phyloP scores from a whole-genome alignment of 2,888 invertebrate genomes.

The Villa cingulata region DNA sequence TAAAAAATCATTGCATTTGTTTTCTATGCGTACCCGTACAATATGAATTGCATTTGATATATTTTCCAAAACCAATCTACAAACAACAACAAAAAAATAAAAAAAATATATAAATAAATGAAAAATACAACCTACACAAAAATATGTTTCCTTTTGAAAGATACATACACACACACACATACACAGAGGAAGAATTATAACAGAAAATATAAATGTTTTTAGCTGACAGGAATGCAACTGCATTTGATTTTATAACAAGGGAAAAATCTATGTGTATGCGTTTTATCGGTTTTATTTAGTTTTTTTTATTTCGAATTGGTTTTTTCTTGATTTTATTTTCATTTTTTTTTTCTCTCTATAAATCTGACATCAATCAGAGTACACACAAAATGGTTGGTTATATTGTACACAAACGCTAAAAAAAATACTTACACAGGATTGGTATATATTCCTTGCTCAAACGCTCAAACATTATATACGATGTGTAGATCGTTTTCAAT shows the following conservation, averaged over 20 bases:
- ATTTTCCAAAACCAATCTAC: conserved; percentile 4
- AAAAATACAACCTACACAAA: not conserved
- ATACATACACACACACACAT: no score
- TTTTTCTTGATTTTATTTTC: not conserved
- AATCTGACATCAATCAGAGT: no score
- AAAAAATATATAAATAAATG: not conserved
- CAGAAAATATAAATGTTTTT: conserved; percentile 3
- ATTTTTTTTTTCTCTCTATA: not conserved
- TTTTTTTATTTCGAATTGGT: conserved; percentile 4
- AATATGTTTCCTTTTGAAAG: no score
- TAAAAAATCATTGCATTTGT: not conserved
- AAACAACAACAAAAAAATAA: not conserved
- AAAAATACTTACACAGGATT: no score
- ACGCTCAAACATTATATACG: no score
- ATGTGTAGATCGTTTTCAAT: no score
- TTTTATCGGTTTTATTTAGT: not conserved
- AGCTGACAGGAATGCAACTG: not conserved
- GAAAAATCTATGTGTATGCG: not conserved
- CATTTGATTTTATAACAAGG: conserved; percentile 8
- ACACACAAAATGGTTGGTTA: no score
- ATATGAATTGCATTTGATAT: conserved; percentile 8
- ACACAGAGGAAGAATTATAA: no score
- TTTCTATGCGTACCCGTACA: no score
- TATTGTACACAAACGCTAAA: no score
- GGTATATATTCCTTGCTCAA: no score